A percentile compares a stretch with the other conserved stretches of the same genome.
These are phyloP conservation scores for Lutjanus erythropterus DNA, from an alignment of 2,113 vertebrate genomes.

Conservation along the genomic window DNA sequence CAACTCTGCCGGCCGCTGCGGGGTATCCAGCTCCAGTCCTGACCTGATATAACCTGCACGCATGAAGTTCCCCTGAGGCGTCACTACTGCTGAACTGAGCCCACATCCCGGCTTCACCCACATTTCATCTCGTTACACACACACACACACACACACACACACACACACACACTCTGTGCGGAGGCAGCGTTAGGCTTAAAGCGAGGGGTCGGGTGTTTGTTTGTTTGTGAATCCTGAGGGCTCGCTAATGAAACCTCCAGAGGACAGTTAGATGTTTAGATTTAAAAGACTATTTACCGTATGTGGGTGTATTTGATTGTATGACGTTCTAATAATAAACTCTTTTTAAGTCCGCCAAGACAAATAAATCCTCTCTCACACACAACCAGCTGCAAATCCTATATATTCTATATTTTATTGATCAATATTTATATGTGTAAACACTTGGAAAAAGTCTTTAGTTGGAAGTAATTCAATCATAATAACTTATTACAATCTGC, in stretches of 20 bases:
- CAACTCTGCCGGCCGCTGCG: conserved; percentile 34
- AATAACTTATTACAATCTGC: too few relatives aligned
- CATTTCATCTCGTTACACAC: conserved; percentile 39
- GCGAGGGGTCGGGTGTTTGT: conserved; percentile 43
- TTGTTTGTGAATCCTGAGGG: conserved; percentile 38
- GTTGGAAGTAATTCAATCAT: not conserved
- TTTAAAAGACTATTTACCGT: conserved; percentile 27
- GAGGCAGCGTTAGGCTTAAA: conserved; percentile 28
- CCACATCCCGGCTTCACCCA: conserved; percentile 43
- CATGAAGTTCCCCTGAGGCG: not conserved
- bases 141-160: not conserved
- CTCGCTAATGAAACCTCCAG: conserved; percentile 32
- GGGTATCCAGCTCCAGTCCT: conserved; percentile 56
- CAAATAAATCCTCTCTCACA: not conserved
- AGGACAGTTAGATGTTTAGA: conserved; percentile 20
- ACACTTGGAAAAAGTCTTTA: not conserved
- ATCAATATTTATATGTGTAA: not conserved
- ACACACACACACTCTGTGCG: conserved; percentile 7
- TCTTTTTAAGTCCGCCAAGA: not conserved
- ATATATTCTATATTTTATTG: not conserved
- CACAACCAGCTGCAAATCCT: not conserved
- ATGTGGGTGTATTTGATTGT: not conserved
- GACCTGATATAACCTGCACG: conserved; percentile 64
- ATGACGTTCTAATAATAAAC: conserved; percentile 6
- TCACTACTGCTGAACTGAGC: not conserved